Conservation (phyloP, 2,797 vertebrate species). For the Liparis tanakae region DNA sequence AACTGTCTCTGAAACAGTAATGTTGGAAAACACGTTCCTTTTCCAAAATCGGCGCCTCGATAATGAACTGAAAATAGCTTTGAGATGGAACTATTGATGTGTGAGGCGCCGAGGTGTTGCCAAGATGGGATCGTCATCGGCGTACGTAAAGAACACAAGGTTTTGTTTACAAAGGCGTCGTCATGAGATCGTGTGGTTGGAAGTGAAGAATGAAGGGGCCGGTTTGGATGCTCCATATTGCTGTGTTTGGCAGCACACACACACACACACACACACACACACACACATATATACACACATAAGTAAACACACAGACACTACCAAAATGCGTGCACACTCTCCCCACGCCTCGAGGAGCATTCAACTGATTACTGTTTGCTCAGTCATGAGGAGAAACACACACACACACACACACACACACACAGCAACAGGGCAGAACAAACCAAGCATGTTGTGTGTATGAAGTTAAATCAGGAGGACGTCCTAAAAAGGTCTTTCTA, state of each 20-base stretch:
- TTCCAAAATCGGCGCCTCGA: not conserved
- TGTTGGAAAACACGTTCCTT: slow-evolving; percentile 15
- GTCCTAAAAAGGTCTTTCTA: slow-evolving; percentile 2
- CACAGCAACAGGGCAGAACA: not conserved
- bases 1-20: slow-evolving; percentile 26
- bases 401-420: slow-evolving; percentile 8
- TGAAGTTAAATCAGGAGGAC: not conserved
- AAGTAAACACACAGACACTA: slow-evolving; percentile 17
- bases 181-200: slow-evolving; percentile 23
- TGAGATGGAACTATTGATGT: slow-evolving; percentile 46
- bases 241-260: not conserved
- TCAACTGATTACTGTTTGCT: slow-evolving; percentile 26
- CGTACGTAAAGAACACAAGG: slow-evolving; percentile 26
- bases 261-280: not conserved
- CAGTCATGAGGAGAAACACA: slow-evolving; percentile 30
- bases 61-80: slow-evolving; percentile 24
- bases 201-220: slow-evolving; percentile 42
- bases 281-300: not conserved
- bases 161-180: slow-evolving; percentile 11
- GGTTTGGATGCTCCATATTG: slow-evolving; percentile 41
- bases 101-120: slow-evolving; percentile 29
- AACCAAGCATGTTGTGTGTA: not conserved
- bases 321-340: slow-evolving; percentile 44
- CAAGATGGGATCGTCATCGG: slow-evolving; percentile 10
- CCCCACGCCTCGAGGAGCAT: slow-evolving; percentile 38